phyloP scores from a whole-genome alignment of 2,888 invertebrate species.

The Lepidochrysops patricia region DNA sequence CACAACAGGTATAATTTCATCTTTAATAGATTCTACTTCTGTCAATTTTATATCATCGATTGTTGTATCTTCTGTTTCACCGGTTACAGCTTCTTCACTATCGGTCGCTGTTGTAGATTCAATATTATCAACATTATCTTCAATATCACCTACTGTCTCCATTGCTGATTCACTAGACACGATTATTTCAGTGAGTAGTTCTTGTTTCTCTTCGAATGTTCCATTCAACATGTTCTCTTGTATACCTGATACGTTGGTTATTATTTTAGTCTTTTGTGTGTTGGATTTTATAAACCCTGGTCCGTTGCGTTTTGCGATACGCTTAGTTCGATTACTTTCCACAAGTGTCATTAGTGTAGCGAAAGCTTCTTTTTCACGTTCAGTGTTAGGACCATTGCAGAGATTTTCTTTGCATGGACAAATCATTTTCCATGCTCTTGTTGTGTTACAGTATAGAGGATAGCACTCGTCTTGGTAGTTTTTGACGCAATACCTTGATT shows the following conservation, averaged over 20 bases:
- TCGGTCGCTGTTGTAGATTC: slow-evolving; percentile 5
- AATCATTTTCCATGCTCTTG: slow-evolving; percentile 56
- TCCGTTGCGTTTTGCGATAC: slow-evolving; percentile 28
- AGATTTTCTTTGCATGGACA: slow-evolving; percentile 61
- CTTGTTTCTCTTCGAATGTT: slow-evolving; percentile 15
- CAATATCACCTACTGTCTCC: neutral
- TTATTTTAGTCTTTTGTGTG: slow-evolving; percentile 22
- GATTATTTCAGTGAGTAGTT: slow-evolving; percentile 23
- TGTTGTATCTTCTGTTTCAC: slow-evolving; percentile 2
- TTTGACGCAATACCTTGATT: slow-evolving; percentile 61
- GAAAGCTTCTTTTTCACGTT: slow-evolving; percentile 52
- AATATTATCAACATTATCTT: neutral
- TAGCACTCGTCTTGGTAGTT: slow-evolving; percentile 66
- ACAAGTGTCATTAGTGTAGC: slow-evolving; percentile 31
- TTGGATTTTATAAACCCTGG: slow-evolving; percentile 20
- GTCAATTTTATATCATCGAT: neutral
- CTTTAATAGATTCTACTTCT: slow-evolving; percentile 8
- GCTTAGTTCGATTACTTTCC: slow-evolving; percentile 25
- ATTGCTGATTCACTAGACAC: slow-evolving; percentile 16
- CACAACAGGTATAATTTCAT: neutral
- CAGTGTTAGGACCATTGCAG: slow-evolving; percentile 55
- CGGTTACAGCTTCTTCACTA: slow-evolving; percentile 17
- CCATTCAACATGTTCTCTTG: slow-evolving; percentile 21
- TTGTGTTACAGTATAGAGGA: slow-evolving; percentile 55
- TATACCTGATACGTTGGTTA: slow-evolving; percentile 27